Base-by-base conservation (phyloP, 2,797 vertebrate genomes). In the Pangasius djambal region DNA sequence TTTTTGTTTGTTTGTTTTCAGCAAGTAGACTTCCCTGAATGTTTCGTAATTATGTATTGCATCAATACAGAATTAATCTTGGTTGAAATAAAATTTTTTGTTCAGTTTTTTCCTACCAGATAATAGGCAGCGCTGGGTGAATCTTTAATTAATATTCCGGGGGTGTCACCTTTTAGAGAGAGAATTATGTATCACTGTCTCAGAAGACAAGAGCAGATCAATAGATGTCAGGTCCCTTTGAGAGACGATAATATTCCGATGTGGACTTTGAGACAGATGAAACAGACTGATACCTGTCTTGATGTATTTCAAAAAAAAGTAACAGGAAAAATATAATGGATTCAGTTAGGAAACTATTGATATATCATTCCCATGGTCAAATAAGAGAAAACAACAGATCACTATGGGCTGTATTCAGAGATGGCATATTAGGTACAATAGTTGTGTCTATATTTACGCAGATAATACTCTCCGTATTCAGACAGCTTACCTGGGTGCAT, bases 291-390 rank as follows among this genome's bases (percentile, higher is more conserved):
- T 85, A 72, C 7, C 65, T 84, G 44, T 63, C 44, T 78, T 86
- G 55, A 22, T 92, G 87, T 89, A 90, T 90, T 90, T 86, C 0
- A 50, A 84, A 65, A 85, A 74, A 81, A 85, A 75, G 82, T 69
- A 25, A 44, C 31, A 61, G 57, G 5, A 70, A 77, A 57, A 69
- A 85, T 75, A 86, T 88, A 89, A 90, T 86, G 48, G 65, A 78
- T 89, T 67, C 20, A 78, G 83, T 86, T 84, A 57, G 83, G 84
- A 89, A 88, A 65, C 75, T 90, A 90, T 70, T 79, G 90, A 89
- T 90, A 74, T 85, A 78, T 22, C 3, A 50, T 61, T 83, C 75
- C 88, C 87, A 69, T 77, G 55, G 83, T 86, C 9, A 74, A 55
- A 74, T 86, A 77, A 22, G 40, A 81, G 31, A 28, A 83, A 77